phyloP scores from a whole-genome alignment of 2,113 vertebrate genomes.

The Barnardius zonarius region DNA sequence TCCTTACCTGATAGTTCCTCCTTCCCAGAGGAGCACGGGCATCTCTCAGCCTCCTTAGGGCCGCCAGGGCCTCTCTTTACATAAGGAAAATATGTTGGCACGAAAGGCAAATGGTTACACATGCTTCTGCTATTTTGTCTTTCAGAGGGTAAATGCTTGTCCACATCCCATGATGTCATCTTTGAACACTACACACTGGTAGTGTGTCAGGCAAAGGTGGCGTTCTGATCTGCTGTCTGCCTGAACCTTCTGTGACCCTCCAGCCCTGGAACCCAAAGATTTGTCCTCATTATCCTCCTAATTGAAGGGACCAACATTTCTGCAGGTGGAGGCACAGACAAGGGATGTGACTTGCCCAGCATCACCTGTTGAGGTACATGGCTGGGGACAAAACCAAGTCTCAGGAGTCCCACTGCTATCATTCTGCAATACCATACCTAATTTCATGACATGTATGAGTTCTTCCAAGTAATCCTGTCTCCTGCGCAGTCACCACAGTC shows the following conservation, averaged over 20 bases:
- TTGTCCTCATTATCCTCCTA: background rate
- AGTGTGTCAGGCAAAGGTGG: background rate
- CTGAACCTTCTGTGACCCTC: background rate
- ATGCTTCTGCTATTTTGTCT: conserved; percentile 36
- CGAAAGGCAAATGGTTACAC: background rate
- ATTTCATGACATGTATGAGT: background rate
- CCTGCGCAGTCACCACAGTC: background rate
- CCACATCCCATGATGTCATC: conserved; percentile 27
- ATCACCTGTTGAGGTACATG: background rate
- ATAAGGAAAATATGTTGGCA: conserved; percentile 59
- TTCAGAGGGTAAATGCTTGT: background rate
- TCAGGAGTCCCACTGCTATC: background rate
- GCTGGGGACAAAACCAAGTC: background rate
- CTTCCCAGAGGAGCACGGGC: background rate
- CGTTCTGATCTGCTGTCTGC: rapidly evolving
- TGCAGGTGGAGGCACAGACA: background rate
- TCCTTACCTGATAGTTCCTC: conserved; percentile 48
- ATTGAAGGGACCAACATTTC: background rate
- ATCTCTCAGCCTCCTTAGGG: conserved; percentile 59
- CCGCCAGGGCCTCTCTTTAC: conserved; percentile 52
- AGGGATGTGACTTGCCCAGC: background rate
- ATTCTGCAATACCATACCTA: background rate
- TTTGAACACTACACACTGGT: background rate
- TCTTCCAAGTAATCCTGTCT: background rate
- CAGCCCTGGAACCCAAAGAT: background rate